Conservation (phyloP, 2,113 vertebrate species). For the Lepisosteus osseus region DNA sequence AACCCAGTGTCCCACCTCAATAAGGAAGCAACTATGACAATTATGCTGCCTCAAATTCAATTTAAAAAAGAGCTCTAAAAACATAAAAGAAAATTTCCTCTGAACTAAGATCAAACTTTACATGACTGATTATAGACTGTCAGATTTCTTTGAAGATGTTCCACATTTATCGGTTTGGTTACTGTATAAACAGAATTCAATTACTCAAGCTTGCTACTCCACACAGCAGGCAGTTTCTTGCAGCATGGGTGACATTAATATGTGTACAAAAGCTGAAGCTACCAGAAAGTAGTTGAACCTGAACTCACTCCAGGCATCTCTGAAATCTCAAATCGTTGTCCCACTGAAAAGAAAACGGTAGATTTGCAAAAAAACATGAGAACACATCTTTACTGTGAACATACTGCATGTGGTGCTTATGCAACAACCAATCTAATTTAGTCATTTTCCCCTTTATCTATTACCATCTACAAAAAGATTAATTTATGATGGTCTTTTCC, state of each 20-base stretch:
- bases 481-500: too few relatives aligned
- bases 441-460: too few relatives aligned
- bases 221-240: conserved; percentile 39
- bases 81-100: conserved; percentile 60
- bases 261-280: conserved; percentile 40
- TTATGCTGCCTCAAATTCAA: too few relatives aligned
- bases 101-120: conserved; percentile 63
- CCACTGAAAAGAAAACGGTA: too few relatives aligned
- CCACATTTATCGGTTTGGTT: conserved; percentile 49
- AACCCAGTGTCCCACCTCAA: too few relatives aligned
- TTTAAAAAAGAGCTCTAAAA: conserved; percentile 36
- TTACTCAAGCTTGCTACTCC: conserved; percentile 31
- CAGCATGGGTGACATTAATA: conserved; percentile 20
- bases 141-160: conserved; percentile 59
- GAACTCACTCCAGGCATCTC: conserved; percentile 32
- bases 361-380: too few relatives aligned
- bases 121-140: conserved; percentile 61
- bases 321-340: conserved; percentile 14
- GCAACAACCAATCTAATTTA: too few relatives aligned
- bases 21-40: too few relatives aligned
- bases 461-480: too few relatives aligned
- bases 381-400: too few relatives aligned
- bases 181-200: conserved; percentile 41
- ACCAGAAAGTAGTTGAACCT: conserved; percentile 31
- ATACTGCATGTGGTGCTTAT: too few relatives aligned